Conservation (phyloP, 2,888 invertebrate genomes). For the Phorcus lineatus region DNA sequence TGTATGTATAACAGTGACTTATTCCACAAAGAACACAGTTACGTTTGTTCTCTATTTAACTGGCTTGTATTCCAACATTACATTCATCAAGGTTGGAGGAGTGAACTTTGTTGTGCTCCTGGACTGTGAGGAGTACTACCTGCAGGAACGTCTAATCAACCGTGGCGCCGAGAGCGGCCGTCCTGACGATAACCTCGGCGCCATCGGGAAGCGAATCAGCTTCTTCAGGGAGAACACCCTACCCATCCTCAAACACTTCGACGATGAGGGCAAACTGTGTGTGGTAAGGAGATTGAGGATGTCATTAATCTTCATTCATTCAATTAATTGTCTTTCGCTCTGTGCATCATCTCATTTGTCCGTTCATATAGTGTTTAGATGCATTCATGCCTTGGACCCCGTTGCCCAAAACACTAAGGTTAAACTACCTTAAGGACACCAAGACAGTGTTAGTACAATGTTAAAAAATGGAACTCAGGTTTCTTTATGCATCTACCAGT, state of each 20-base stretch:
- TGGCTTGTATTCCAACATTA: too few relatives aligned
- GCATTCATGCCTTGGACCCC: too few relatives aligned
- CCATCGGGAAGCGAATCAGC: conserved; percentile 60
- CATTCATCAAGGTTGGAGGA: conserved; percentile 63
- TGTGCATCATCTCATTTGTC: too few relatives aligned
- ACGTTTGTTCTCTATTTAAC: too few relatives aligned
- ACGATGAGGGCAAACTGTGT: conserved; percentile 65
- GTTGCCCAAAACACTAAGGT: too few relatives aligned
- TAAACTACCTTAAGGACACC: too few relatives aligned
- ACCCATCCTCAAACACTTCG: conserved; percentile 68
- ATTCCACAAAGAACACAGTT: too few relatives aligned
- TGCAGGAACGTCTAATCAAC: conserved; percentile 60
- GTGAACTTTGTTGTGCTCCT: conserved; percentile 66
- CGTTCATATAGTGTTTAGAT: too few relatives aligned
- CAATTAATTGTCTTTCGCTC: background rate
- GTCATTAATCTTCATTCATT: background rate
- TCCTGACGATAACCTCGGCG: conserved; percentile 65
- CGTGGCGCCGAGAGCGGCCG: conserved; percentile 56
- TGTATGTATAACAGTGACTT: too few relatives aligned
- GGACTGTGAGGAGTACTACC: conserved; percentile 70
- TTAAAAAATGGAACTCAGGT: too few relatives aligned
- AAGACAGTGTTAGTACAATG: too few relatives aligned
- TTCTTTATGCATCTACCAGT: too few relatives aligned
- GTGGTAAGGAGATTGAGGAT: conserved; percentile 59
- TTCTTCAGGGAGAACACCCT: conserved; percentile 70